Base-by-base conservation (phyloP, 2,113 vertebrate genomes). In the Halichoerus grypus region DNA sequence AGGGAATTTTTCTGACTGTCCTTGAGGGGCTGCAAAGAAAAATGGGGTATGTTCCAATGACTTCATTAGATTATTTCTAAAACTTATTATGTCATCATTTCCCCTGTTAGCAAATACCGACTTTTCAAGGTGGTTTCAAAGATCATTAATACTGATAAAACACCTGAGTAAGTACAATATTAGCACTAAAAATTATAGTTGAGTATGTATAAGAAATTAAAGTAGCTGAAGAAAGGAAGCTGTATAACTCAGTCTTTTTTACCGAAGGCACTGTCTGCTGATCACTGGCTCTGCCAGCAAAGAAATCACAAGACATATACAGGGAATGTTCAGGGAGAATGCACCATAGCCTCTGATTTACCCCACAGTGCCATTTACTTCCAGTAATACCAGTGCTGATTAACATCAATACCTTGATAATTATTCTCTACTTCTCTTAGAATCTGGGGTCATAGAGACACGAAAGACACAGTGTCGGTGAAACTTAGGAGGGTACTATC, bases 101-200 rank as follows among this genome's bases (percentile, higher is more conserved):
- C 65, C 21, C 14, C 33, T 46, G 53, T 77, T 90, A 79, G 57
- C 91, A 97, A 95, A 95, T 57, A 49, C 4, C 42, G 76, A 65
- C 28, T 88, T 92, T 91, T 96, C 22, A 96, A 97, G 33, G 95
- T 79, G 65, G n/a, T 88, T 46, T 83, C 18, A 79, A 87, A 88
- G 39, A 55, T 76, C 49, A 76, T 76, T 87, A 69, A 84, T 39
- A 88, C 18, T 88, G 39, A 95, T 88, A 93, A 84, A 91, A 91
- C 87, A 92, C 15, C 11, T 33, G 16, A 51, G 7, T 61, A 81
- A 86, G 53, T 86, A 42, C 33, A 97, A 57, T 63, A 83, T 5
- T 76, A 77, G n/a, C 67, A 90, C 21, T 94, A 76, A 86, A 93
- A 95, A 69, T 74, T 74, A 59, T 10, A 96, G 53, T 22, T 76